phyloP scores from a whole-genome alignment of 2,888 invertebrate genomes.

The Drosophila picticornis region DNA sequence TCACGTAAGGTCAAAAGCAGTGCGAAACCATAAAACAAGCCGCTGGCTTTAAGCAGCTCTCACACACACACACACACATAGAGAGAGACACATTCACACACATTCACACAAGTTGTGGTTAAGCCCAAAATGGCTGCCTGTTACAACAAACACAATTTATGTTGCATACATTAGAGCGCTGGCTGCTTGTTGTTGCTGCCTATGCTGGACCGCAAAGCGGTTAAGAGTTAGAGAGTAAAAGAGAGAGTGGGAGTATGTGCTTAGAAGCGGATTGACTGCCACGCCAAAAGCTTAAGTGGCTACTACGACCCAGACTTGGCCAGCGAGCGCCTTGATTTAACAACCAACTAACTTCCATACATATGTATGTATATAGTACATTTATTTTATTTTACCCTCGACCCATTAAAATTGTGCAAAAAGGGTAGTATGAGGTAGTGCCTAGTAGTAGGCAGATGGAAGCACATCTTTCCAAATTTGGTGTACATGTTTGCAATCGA shows the following conservation, averaged over 20 bases:
- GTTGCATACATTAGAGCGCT: conserved; percentile 71
- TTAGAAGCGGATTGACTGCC: conserved; percentile 78
- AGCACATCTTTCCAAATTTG: not conserved
- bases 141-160: conserved; percentile 69
- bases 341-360: conserved; percentile 43
- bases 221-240: conserved; percentile 9
- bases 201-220: conserved; percentile 63
- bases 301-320: conserved; percentile 51
- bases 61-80: conserved; percentile 24
- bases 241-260: conserved; percentile 32
- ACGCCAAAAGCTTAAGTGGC: conserved; percentile 79
- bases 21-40: conserved; percentile 80
- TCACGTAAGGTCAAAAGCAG: conserved; percentile 76
- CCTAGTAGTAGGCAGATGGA: not conserved
- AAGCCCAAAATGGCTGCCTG: conserved; percentile 61
- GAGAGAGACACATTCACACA: conserved; percentile 17
- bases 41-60: conserved; percentile 67
- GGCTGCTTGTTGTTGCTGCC: conserved; percentile 28
- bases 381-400: conserved; percentile 3
- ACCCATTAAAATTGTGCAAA: not conserved
- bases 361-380: not conserved
- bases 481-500: not conserved
- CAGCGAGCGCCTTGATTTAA: conserved; percentile 63
- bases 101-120: conserved; percentile 30
- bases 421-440: not conserved